Base-by-base conservation (phyloP, 2,888 invertebrate species). In the Platycheirus rosarum region DNA sequence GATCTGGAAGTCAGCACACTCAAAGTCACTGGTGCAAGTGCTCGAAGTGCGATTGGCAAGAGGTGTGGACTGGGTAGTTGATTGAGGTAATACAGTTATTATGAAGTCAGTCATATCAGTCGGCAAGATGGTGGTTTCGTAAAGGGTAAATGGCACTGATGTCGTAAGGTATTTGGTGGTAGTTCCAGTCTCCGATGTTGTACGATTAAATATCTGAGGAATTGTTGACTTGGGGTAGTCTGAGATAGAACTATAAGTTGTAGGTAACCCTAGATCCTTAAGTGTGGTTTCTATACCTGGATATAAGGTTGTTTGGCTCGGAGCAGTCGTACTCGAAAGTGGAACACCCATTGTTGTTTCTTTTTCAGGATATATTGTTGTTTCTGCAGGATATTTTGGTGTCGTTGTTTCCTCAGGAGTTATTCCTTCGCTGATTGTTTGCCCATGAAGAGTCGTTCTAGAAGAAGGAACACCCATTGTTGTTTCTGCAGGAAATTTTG, bases 1-100 rank as follows among this genome's bases (percentile, higher is more conserved):
- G 32, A 91, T 89, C 79, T 91, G 90, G 76, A 89, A 88, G 75
- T 88, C 86, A 35, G 87, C 86, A 86, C 92, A 92, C 85, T 92
- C 89, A 65, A 79, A 84, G 75, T 89, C 87, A 14, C 79, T 84
- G n/a, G 48, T 74, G 85, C 91, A 91, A 18, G 74, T 65, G 11
- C 14, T 26, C 14, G 57, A 37, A 18, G 73, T 75, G 84, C 84
- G 65, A 75, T 87, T 76, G 18, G 29, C 29, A 3, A 40, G 18
- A 8, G 44, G 49, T 5, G 32, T 57, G 9, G 18, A 23, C 55
- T 66, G 57, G 32, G 51, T 51, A 4, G 79, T 57, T 32, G 16
- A 57, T 23, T 49, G 16, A 35, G 71, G 48, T 23, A 49, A 7
- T 2, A 60, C 8, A 0, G 84, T 85, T 20, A 70, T 53, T 4